Conservation (phyloP, 2,888 invertebrate genomes). For the Ashinkailepas kermadecensis region DNA sequence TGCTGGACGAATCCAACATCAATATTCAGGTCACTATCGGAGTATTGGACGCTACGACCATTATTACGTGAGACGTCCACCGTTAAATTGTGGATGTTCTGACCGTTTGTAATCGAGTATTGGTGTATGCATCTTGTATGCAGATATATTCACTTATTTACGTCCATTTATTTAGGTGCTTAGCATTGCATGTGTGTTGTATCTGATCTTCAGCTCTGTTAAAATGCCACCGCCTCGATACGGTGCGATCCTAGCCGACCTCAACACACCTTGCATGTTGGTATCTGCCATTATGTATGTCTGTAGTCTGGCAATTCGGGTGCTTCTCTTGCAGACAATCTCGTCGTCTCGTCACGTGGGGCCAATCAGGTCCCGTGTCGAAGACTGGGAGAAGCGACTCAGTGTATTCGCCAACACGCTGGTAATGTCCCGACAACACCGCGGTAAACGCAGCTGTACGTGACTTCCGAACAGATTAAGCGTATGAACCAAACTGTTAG, state of each 20-base stretch:
- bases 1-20: conserved; percentile 12
- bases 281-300: no score
- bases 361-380: not conserved
- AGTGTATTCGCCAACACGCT: no score
- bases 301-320: no score
- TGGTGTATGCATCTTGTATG: not conserved
- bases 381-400: conserved; percentile 11
- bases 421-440: no score
- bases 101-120: not conserved
- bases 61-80: not conserved
- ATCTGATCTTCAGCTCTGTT: not conserved
- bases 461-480: no score
- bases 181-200: not conserved
- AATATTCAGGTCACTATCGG: not conserved
- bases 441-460: no score
- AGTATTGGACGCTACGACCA: not conserved
- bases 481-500: no score
- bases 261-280: no score
- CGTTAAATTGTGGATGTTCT: not conserved
- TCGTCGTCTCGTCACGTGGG: not conserved
- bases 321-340: not conserved
- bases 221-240: no score
- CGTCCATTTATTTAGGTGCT: not conserved
- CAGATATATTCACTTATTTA: not conserved
- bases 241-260: no score